A percentile compares a stretch with the other conserved stretches of the same genome.
These are phyloP conservation scores for Latrodectus geometricus DNA, from an alignment of 1,140 invertebrate genomes.

Conservation along the genomic window DNA sequence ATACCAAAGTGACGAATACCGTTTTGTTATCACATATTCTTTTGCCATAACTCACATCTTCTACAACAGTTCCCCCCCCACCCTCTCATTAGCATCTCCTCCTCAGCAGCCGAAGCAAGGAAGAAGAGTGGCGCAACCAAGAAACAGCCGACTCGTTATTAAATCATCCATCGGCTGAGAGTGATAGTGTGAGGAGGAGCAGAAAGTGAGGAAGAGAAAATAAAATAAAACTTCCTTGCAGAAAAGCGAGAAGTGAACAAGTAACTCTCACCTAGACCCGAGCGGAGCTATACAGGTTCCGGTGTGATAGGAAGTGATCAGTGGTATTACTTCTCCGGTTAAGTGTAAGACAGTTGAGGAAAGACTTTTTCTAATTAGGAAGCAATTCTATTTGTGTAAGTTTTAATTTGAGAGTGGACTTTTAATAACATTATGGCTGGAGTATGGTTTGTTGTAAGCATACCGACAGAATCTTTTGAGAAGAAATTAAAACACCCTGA, in stretches of 20 bases:
- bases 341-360: neutral
- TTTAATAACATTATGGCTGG: constrained; percentile 7
- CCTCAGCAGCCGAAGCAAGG: neutral
- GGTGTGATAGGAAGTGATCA: neutral
- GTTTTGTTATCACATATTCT: neutral
- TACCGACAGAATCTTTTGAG: constrained; percentile 27
- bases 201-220: neutral
- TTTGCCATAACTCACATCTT: neutral
- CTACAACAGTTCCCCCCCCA: neutral
- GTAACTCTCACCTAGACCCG: neutral
- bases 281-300: neutral
- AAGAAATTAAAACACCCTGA: constrained; percentile 24
- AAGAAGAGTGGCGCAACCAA: neutral
- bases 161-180: neutral
- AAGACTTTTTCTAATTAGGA: neutral
- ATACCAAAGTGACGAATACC: neutral
- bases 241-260: neutral
- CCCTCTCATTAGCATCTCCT: neutral
- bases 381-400: too few relatives aligned
- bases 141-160: neutral
- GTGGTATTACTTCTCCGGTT: neutral
- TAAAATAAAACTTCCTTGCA: neutral
- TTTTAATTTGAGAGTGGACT: neutral
- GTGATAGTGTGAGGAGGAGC: neutral
- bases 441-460: constrained; percentile 28